Conservation (phyloP, 2,113 vertebrate species). For the Pyrgilauda ruficollis region DNA sequence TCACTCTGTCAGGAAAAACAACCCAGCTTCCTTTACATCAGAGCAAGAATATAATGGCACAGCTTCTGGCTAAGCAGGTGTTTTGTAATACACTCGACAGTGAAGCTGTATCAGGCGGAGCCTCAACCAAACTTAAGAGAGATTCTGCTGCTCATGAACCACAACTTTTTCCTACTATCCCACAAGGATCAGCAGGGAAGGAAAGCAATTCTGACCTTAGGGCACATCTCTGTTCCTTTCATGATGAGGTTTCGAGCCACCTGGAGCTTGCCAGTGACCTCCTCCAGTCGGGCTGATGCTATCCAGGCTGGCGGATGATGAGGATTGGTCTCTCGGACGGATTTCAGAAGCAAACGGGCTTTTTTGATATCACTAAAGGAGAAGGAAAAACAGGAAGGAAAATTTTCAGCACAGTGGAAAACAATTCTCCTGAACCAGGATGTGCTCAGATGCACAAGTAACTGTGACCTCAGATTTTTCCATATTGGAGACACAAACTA, state of each 20-base stretch:
- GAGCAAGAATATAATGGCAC: not conserved
- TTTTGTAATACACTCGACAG: not conserved
- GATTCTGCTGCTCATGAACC: not conserved
- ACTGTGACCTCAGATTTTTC: not conserved
- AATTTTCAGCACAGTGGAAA: not conserved
- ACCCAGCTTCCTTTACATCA: not conserved
- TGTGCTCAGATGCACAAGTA: not conserved
- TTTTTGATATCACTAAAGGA: slow-evolving; percentile 94
- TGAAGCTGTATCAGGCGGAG: not conserved
- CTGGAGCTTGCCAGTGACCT: slow-evolving; percentile 96
- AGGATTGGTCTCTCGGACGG: slow-evolving; percentile 96
- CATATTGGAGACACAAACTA: not conserved
- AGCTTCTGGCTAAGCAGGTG: not conserved
- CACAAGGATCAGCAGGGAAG: not conserved
- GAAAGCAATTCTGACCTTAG: slow-evolving; percentile 81
- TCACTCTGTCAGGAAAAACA: slow-evolving; percentile 82
- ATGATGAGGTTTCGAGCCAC: slow-evolving; percentile 97
- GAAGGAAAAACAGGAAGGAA: not conserved
- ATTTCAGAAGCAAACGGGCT: slow-evolving; percentile 93
- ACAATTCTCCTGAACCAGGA: not conserved
- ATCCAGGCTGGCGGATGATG: slow-evolving; percentile 98
- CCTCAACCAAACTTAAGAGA: not conserved
- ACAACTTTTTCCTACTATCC: not conserved
- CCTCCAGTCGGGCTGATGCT: slow-evolving; percentile 93
- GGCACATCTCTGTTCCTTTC: slow-evolving; percentile 99